phyloP scores from a whole-genome alignment of 2,888 invertebrate genomes.

The Parnassius glacialis region DNA sequence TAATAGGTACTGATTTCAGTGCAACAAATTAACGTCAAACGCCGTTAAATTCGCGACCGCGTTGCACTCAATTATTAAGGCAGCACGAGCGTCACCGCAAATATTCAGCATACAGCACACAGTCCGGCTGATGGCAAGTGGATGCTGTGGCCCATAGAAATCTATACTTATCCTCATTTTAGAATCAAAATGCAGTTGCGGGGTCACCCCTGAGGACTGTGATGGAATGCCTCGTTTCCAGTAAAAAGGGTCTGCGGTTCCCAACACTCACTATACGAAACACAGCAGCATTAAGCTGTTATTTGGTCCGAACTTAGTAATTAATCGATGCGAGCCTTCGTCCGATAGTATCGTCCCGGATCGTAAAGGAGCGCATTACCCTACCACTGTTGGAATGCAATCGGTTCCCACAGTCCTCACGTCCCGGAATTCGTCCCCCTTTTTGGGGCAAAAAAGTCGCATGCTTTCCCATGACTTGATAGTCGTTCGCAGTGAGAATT shows the following conservation, averaged over 20 bases:
- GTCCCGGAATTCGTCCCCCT: conserved; percentile 58
- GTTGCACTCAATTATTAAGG: conserved; percentile 14
- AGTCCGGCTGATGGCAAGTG: too few relatives aligned
- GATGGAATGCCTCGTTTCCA: too few relatives aligned
- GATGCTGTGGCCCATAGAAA: too few relatives aligned
- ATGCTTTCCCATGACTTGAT: conserved; percentile 71
- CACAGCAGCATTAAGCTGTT: too few relatives aligned
- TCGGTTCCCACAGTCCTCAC: conserved; percentile 77
- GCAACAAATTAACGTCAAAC: neutral
- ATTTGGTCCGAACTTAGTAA: conserved; percentile 49
- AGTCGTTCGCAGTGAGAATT: conserved; percentile 42
- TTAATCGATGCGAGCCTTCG: conserved; percentile 54
- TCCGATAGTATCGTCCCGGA: conserved; percentile 65
- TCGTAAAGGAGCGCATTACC: conserved; percentile 44
- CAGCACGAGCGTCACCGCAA: conserved; percentile 45
- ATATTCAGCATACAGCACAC: conserved; percentile 36
- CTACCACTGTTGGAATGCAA: conserved; percentile 63
- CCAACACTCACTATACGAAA: too few relatives aligned
- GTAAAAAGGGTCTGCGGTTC: too few relatives aligned
- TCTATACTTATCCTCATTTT: too few relatives aligned
- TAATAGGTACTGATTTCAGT: too few relatives aligned
- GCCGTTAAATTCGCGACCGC: conserved; percentile 9
- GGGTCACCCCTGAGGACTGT: too few relatives aligned
- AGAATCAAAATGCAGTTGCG: too few relatives aligned
- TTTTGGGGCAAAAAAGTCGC: conserved; percentile 67